These are phyloP conservation scores for Porphyrio hochstetteri DNA, from an alignment of 2,113 vertebrate species.

Conservation along the genomic window DNA sequence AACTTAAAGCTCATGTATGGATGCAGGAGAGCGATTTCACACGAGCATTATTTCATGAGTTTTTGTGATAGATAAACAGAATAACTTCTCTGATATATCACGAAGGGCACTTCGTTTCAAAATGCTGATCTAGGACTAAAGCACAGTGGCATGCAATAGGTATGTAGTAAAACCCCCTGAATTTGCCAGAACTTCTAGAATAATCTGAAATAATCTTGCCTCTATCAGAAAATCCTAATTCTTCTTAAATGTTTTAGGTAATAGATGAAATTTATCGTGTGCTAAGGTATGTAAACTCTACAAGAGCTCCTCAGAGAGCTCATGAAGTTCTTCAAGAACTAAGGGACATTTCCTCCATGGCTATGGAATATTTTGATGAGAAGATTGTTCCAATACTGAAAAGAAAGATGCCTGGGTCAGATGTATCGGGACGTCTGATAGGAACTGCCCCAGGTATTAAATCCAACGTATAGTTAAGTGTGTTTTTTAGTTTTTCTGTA, in stretches of 20 bases:
- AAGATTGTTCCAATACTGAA: conserved; percentile 98
- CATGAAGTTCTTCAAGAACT: conserved; percentile 98
- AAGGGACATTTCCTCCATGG: conserved; percentile 98
- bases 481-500: conserved; percentile 15
- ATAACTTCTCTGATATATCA: background rate
- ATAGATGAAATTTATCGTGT: conserved; percentile 99
- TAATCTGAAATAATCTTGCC: conserved; percentile 38
- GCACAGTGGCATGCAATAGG: background rate
- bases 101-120: background rate
- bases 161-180: background rate
- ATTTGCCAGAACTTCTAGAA: background rate
- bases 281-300: conserved; percentile 96
- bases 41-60: background rate
- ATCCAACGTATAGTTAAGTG: background rate
- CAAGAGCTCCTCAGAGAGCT: conserved; percentile 95
- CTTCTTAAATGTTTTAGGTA: conserved; percentile 82
- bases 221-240: conserved; percentile 51
- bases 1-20: background rate
- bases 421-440: conserved; percentile 95
- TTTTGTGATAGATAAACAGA: background rate
- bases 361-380: conserved; percentile 99
- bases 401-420: conserved; percentile 95
- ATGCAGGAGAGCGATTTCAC: background rate
- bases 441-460: conserved; percentile 92
- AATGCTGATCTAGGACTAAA: background rate